Evolutionary conservation across 2,888 invertebrate genomes (phyloP), one percentile per base, ranked within the genome.

Genomic region (Podabrus alpinus): DNA sequence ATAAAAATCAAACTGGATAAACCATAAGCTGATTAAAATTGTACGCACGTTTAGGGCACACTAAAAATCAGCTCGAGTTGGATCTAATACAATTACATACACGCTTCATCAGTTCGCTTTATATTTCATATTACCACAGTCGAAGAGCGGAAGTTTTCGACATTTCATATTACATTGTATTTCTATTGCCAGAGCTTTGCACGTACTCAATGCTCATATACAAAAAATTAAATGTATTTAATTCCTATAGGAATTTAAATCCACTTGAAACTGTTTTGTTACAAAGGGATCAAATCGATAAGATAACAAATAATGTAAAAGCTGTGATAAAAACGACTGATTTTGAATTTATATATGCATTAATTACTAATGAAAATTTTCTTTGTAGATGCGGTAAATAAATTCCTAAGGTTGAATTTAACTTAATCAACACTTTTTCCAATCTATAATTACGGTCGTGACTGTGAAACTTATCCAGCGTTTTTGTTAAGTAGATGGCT

Each of bases 21-120:
- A 71, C 73, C 72, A 60, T 68, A 73, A 76, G 61, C 60, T 25
- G 19, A 73, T 76, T 73, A 76, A 76, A 79, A 79, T 79, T 76
- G 73, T 75, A 79, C 76, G 76, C 79, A 77, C 79, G 79, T 77
- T 79, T 76, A 74, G 72, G 69, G 67, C 75, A 74, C 70, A 74
- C 73, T 68, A 77, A 79, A 79, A 79, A 77, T 79, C 77, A 79
- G 72, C 77, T 73, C 72, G 71, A 78, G 70, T 77, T 77, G 73
- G 68, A 68, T 76, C 72, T 79, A 79, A 79, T 74, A 76, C 73
- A 79, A 79, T 79, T 79, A 79, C 76, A 76, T 74, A 77, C 69
- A 76, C 79, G 77, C 74, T 79, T 79, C 79, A 79, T 79, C 79
- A 79, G 79, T 77, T 77, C 79, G 75, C 75, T 77, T 77, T 76